Conservation (phyloP, 2,113 vertebrate species). For the Notarius lentiginosus region DNA sequence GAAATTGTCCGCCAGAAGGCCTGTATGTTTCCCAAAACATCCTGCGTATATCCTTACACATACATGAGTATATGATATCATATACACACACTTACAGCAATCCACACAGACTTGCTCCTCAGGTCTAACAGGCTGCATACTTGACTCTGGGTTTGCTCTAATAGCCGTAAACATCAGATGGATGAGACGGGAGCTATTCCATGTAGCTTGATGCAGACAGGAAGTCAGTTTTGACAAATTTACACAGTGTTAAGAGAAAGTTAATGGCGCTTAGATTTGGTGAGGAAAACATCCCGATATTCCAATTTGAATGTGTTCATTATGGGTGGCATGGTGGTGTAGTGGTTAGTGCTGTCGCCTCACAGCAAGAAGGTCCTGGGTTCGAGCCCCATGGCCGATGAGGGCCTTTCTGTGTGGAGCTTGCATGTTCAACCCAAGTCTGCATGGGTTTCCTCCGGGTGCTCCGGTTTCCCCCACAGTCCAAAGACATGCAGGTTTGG, state of each 20-base stretch:
- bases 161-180: background rate
- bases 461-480: too few relatives aligned
- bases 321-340: too few relatives aligned
- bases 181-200: background rate
- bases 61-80: background rate
- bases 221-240: background rate
- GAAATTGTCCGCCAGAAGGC: constrained; percentile 45
- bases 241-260: background rate
- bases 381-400: too few relatives aligned
- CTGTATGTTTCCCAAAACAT: constrained; percentile 29
- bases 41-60: background rate
- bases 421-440: too few relatives aligned
- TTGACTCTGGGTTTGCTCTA: background rate
- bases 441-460: too few relatives aligned
- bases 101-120: background rate
- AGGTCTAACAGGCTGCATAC: background rate
- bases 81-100: background rate
- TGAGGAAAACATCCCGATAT: background rate
- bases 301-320: background rate
- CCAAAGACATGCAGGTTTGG: too few relatives aligned
- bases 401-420: too few relatives aligned
- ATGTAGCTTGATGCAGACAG: background rate
- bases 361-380: too few relatives aligned
- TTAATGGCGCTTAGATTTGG: background rate
- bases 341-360: too few relatives aligned